These are phyloP conservation scores for Polydrusus cervinus DNA, from an alignment of 2,888 invertebrate species.

Conservation along the genomic window DNA sequence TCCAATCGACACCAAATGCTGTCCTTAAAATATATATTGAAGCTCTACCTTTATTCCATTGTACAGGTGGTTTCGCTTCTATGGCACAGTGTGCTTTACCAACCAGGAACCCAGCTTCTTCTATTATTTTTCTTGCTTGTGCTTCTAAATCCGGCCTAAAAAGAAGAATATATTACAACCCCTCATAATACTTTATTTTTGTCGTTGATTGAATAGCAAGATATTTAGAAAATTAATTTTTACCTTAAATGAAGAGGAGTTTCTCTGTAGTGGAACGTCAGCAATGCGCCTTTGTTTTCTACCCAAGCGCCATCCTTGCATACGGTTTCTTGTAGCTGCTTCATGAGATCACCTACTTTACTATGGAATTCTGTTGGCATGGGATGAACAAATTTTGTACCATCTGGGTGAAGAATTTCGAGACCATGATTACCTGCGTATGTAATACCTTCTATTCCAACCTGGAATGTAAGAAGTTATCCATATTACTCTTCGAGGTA, in stretches of 20 bases:
- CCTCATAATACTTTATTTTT: too few species aligned
- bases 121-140: slow-evolving; percentile 83
- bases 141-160: slow-evolving; percentile 76
- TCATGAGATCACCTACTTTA: slow-evolving; percentile 84
- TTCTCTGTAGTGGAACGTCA: slow-evolving; percentile 92
- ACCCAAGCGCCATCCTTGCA: slow-evolving; percentile 94
- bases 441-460: slow-evolving; percentile 91
- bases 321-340: slow-evolving; percentile 87
- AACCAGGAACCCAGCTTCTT: slow-evolving; percentile 84
- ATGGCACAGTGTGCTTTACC: slow-evolving; percentile 89
- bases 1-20: slow-evolving; percentile 94
- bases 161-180: too few species aligned
- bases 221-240: slow-evolving; percentile 69
- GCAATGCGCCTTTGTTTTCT: slow-evolving; percentile 89
- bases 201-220: too few species aligned
- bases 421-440: slow-evolving; percentile 93
- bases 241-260: slow-evolving; percentile 78
- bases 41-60: slow-evolving; percentile 94
- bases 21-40: slow-evolving; percentile 92
- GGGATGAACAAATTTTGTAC: slow-evolving; percentile 92
- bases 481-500: too few species aligned
- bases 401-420: slow-evolving; percentile 92
- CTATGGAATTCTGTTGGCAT: slow-evolving; percentile 90
- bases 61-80: slow-evolving; percentile 92
- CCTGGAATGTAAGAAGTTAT: slow-evolving; percentile 68